These are phyloP conservation scores for Lasius platythorax DNA, from an alignment of 2,888 invertebrate genomes.

Conservation along the genomic window DNA sequence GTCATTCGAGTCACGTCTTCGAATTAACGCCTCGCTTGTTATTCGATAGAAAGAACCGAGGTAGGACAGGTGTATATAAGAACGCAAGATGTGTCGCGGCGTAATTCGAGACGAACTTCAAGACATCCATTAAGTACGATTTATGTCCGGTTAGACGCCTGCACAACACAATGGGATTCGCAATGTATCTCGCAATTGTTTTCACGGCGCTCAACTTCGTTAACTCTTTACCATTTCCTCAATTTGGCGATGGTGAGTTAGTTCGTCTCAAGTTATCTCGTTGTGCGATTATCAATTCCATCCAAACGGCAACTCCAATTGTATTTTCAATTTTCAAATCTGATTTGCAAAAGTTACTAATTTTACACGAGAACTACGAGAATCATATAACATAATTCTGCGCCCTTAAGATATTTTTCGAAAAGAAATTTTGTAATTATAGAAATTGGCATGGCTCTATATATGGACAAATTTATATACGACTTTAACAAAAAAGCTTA, in stretches of 20 bases:
- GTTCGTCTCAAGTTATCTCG: neutral
- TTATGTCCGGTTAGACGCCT: constrained; percentile 19
- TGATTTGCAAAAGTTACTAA: neutral
- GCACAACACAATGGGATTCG: constrained; percentile 33
- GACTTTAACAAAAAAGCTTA: neutral
- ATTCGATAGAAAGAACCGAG: constrained; percentile 5
- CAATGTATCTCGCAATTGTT: constrained; percentile 26
- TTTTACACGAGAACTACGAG: neutral
- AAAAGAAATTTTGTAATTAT: neutral
- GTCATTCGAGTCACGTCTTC: constrained; percentile 49
- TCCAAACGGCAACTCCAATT: neutral
- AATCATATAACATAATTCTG: neutral
- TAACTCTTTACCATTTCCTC: constrained; percentile 48
- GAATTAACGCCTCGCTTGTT: constrained; percentile 58
- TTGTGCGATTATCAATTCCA: neutral
- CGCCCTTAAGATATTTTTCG: neutral
- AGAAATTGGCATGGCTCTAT: neutral
- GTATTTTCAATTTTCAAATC: neutral
- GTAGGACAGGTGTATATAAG: constrained; percentile 61
- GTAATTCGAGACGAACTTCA: constrained; percentile 54
- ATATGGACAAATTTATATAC: neutral
- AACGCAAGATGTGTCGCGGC: neutral
- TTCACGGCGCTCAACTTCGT: constrained; percentile 40
- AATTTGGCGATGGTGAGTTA: constrained; percentile 58
- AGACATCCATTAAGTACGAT: constrained; percentile 34